Base-by-base conservation (phyloP, 2,888 invertebrate species). In the Lingula anatina region DNA sequence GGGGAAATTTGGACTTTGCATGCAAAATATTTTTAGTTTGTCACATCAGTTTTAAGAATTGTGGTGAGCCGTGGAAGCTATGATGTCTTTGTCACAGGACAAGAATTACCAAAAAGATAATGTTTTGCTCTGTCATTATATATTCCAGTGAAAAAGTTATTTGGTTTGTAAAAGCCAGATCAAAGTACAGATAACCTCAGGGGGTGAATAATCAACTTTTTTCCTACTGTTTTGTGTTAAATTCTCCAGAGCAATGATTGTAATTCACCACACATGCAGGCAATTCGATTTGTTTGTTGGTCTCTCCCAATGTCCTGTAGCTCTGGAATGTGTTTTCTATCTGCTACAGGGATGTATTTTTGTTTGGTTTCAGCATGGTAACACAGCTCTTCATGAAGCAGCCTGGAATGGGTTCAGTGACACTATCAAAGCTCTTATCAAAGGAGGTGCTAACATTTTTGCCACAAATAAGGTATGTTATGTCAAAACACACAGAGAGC, bases 321-420 rank as follows among this genome's bases (percentile, higher is more conserved):
- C n/a, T n/a, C n/a, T n/a, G n/a, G n/a, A n/a, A n/a, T n/a, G n/a
- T n/a, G n/a, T n/a, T n/a, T n/a, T n/a, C n/a, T n/a, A n/a, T n/a
- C n/a, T n/a, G n/a, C n/a, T n/a, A n/a, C n/a, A n/a, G n/a, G n/a
- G n/a, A 12, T 40, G 42, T 45, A 44, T n/a, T 12, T 15, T 45
- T 21, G 25, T 46, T 46, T 31, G 31, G 27, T 56, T 80, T 46
- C 80, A 91, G 89, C 90, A 93, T 78, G 94, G 93, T 54, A 95
- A 96, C 81, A 89, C 90, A 9, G 88, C 94, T 0, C 79, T 92
- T 15, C 96, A 96, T 79, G 95, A 95, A 77, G 91, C 94, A 12
- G 86, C 94, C 2, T 94, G 93, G 90, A 89, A 93, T 70, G 95
- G 95, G 7, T 92, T 86, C 80, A 91, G 92, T 66, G 84, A 86